These are phyloP conservation scores for Rhogogaster chlorosoma DNA, from an alignment of 2,888 invertebrate species.

Conservation along the genomic window DNA sequence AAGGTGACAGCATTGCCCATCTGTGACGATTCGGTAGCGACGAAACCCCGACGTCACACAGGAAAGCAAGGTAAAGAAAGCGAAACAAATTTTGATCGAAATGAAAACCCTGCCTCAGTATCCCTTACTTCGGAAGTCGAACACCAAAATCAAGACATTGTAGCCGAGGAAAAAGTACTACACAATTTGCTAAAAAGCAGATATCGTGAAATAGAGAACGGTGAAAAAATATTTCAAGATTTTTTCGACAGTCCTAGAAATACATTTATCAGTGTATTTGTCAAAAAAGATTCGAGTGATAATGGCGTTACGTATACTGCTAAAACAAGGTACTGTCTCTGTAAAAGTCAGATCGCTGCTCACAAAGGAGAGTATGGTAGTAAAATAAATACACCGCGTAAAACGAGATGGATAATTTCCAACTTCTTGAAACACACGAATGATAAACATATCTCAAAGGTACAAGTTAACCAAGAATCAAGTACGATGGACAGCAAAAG, in stretches of 20 bases:
- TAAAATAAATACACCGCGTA: background rate
- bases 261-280: background rate
- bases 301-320: background rate
- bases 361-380: constrained; percentile 16
- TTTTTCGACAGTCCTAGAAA: constrained; percentile 10
- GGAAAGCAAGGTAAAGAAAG: background rate
- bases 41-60: too few relatives aligned
- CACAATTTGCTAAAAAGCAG: background rate
- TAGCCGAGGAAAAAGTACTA: background rate
- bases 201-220: constrained; percentile 1
- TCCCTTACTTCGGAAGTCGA: background rate
- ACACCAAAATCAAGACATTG: background rate
- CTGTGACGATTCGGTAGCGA: too few relatives aligned
- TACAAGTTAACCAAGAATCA: background rate
- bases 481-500: background rate
- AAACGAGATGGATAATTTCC: constrained; percentile 18
- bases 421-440: constrained; percentile 5
- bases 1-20: too few relatives aligned
- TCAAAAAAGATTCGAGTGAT: background rate
- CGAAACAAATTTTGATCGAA: background rate
- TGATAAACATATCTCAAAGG: background rate
- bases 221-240: background rate
- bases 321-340: background rate
- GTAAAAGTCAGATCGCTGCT: background rate
- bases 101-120: background rate